These are phyloP conservation scores for Tachysurus fulvidraco DNA, from an alignment of 2,113 vertebrate species.

Conservation along the genomic window DNA sequence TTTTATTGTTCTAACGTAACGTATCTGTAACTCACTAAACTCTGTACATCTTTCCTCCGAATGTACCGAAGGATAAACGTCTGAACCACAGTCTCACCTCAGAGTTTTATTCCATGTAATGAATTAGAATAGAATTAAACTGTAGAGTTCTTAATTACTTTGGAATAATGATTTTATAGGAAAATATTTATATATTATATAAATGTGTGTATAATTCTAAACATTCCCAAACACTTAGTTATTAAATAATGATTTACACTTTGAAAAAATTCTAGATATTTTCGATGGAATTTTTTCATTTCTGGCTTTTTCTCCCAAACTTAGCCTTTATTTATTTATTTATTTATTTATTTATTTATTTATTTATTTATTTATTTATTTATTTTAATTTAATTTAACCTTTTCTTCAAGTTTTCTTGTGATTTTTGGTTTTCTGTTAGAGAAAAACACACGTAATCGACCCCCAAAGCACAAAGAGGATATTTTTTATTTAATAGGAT, in stretches of 20 bases:
- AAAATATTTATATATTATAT: not conserved
- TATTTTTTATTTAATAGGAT: constrained; percentile 53
- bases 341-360: not conserved
- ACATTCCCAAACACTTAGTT: not conserved
- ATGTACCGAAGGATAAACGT: constrained; percentile 19
- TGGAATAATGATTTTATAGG: not conserved
- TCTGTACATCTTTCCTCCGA: constrained; percentile 10
- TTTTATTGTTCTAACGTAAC: not conserved
- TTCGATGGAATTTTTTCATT: not conserved
- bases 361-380: not conserved
- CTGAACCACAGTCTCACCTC: not conserved
- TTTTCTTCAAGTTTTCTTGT: not conserved
- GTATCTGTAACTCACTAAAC: constrained; percentile 4
- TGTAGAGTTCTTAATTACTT: not conserved
- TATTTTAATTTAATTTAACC: not conserved
- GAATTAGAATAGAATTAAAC: not conserved
- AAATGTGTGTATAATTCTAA: too few species aligned
- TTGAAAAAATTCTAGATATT: too few species aligned
- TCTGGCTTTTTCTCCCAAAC: not conserved
- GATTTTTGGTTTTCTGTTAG: not conserved
- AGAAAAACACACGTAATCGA: not conserved
- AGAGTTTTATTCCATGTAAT: not conserved
- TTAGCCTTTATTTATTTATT: not conserved
- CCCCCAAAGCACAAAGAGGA: constrained; percentile 6
- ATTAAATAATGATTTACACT: too few species aligned